phyloP scores from a whole-genome alignment of 2,888 invertebrate genomes.

The Lamellibrachia satsuma region DNA sequence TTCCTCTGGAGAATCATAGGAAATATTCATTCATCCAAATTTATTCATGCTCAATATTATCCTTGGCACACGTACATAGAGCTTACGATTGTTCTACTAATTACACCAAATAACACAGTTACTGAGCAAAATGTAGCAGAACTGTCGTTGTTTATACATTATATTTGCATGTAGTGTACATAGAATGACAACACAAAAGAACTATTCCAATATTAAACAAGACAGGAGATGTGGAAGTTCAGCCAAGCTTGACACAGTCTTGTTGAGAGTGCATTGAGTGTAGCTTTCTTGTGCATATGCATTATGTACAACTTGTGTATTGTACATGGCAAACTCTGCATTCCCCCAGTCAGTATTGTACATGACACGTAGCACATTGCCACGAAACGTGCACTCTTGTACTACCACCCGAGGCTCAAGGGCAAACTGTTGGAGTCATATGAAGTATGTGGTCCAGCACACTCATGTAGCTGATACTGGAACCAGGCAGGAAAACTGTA shows the following conservation, averaged over 20 bases:
- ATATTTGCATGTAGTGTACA: not conserved
- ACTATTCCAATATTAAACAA: not conserved
- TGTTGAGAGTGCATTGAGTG: not conserved
- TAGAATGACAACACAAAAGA: not conserved
- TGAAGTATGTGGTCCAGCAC: no score
- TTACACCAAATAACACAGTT: not conserved
- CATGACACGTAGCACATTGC: not conserved
- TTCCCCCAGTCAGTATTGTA: not conserved
- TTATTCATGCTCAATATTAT: no score
- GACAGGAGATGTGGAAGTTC: not conserved
- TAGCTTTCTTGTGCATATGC: not conserved
- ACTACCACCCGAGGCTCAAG: no score
- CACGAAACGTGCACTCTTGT: not conserved
- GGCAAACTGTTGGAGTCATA: no score
- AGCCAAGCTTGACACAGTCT: not conserved
- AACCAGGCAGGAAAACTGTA: no score
- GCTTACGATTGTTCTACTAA: not conserved
- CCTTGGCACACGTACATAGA: no score
- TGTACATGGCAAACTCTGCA: not conserved
- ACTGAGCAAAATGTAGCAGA: not conserved
- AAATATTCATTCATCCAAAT: no score
- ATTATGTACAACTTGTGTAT: not conserved
- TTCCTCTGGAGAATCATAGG: no score
- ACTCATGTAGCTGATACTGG: no score
- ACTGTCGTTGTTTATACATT: not conserved